Evolutionary conservation across 2,797 vertebrate genomes (phyloP).

Genomic region (Brachyalestes nurse): DNA sequence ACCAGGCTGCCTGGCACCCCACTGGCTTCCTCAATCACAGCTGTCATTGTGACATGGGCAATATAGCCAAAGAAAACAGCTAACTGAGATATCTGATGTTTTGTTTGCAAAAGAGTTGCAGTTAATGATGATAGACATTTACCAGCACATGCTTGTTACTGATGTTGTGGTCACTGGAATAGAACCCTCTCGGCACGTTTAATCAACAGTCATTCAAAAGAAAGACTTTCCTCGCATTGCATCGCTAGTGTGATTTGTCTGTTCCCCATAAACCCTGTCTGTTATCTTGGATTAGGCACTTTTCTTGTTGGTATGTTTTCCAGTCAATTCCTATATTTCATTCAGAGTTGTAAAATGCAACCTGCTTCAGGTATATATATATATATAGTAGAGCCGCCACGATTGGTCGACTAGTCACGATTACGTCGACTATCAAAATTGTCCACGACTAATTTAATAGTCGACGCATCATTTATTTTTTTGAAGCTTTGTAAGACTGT

Average conservation of each 20-base stretch:
- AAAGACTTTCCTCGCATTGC: constrained; percentile 2
- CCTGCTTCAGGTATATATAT: too few relatives aligned
- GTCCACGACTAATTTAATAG: too few relatives aligned
- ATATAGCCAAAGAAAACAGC: constrained; percentile 22
- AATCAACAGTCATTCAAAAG: constrained; percentile 25
- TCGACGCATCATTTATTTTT: too few relatives aligned
- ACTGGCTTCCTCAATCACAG: constrained; percentile 22
- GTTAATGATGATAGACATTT: constrained; percentile 17
- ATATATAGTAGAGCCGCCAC: too few relatives aligned
- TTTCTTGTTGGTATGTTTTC: background rate
- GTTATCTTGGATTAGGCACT: background rate
- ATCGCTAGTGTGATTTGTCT: background rate
- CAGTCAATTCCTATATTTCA: background rate
- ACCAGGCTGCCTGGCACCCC: constrained; percentile 34
- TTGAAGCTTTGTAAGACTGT: too few relatives aligned
- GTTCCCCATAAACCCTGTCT: constrained; percentile 1
- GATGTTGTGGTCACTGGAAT: background rate
- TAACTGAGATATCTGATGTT: background rate
- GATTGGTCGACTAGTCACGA: too few relatives aligned
- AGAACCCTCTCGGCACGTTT: background rate
- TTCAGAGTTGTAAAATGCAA: background rate
- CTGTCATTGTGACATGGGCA: background rate
- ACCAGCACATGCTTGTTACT: background rate
- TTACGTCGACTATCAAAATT: too few relatives aligned
- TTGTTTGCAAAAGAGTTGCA: constrained; percentile 1